Conservation (phyloP, 2,888 invertebrate genomes). For the Embidobia sp. region DNA sequence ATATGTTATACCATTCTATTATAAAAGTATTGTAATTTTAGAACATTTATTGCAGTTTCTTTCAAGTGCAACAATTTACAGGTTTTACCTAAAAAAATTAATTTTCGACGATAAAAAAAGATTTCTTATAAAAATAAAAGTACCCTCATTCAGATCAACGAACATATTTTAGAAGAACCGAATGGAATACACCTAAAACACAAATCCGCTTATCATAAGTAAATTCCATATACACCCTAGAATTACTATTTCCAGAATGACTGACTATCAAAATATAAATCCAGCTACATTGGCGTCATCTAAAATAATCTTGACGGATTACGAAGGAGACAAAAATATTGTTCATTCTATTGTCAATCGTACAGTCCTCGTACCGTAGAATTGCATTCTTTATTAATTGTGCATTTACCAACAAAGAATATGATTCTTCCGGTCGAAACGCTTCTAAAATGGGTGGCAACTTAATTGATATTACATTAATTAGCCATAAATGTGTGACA, state of each 20-base stretch:
- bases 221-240: background rate
- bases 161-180: too few species aligned
- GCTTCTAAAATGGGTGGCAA: conserved; percentile 1
- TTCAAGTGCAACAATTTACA: too few species aligned
- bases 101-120: too few species aligned
- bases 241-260: conserved; percentile 17
- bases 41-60: too few species aligned
- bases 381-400: background rate
- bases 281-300: conserved; percentile 1
- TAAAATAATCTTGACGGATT: conserved; percentile 10
- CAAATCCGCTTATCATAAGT: conserved; percentile 15
- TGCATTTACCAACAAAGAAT: background rate
- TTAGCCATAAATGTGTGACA: conserved; percentile 1
- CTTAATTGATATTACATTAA: conserved; percentile 5
- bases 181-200: too few species aligned
- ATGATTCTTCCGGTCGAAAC: background rate
- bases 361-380: background rate
- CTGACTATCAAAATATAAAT: conserved; percentile 13
- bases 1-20: too few species aligned
- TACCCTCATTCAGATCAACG: too few species aligned
- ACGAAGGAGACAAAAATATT: background rate
- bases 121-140: too few species aligned
- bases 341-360: background rate
- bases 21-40: too few species aligned
- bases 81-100: too few species aligned